Evolutionary conservation across 2,888 invertebrate genomes (phyloP), one percentile per base, ranked within the genome.

Genomic region (Dasypolia templi): DNA sequence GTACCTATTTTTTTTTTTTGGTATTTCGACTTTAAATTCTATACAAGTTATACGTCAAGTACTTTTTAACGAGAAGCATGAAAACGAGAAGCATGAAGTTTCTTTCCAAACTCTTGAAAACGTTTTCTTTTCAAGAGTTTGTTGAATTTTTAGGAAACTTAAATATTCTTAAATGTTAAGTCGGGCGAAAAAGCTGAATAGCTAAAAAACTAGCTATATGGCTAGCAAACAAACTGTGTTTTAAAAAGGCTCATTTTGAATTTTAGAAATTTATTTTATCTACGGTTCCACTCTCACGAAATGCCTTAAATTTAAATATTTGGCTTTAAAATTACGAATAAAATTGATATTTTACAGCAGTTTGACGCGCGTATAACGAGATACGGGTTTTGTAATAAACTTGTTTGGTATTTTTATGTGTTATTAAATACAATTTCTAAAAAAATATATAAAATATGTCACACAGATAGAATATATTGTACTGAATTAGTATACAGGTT

Each of bases 191-290:
- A 53, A 53, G 69, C 53, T 72, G 67, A 72, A 62, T 63, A 32
- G 55, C 55, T 46, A 55, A 46, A 49, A 55, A n/a, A n/a, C n/a
- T n/a, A n/a, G n/a, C n/a, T n/a, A n/a, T n/a, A n/a, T n/a, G n/a
- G n/a, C n/a, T n/a, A n/a, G 12, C 59, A 56, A 68, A 75, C 62
- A 69, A 72, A 76, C 61, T 81, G 84, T 49, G 81, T 65, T 80
- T 68, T 68, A n/a, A 80, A n/a, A 82, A 80, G 46, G 32, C 71
- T 82, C 74, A 79, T 83, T 79, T 69, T 63, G 14, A 66, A 74
- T 66, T 79, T 73, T 66, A 74, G 46, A 66, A 68, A 64, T 71
- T 51, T 39, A 46, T 55, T 70, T 79, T 66, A 63, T 44, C 51
- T 29, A 39, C 3, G 46, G 63, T n/a, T 65, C 9, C 35, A 22